Evolutionary conservation across 2,797 vertebrate species (phyloP).

Genomic region (Rhincodon typus): DNA sequence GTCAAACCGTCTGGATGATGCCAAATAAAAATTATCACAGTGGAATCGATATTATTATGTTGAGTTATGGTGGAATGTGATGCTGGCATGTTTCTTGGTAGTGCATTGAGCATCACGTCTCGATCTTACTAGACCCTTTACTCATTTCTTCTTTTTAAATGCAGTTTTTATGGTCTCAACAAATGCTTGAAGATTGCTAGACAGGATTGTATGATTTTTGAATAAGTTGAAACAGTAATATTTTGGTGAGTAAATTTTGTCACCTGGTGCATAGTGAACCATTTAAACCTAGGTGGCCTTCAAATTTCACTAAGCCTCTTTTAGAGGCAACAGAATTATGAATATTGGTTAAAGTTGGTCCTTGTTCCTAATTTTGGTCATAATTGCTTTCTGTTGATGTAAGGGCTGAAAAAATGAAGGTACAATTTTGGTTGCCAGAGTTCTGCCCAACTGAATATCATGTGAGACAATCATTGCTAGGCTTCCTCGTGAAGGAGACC

Average conservation of each 20-base stretch:
- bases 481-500: background rate
- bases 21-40: background rate
- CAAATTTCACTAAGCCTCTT: background rate
- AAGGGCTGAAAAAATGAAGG: background rate
- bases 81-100: background rate
- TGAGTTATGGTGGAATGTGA: background rate
- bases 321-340: background rate
- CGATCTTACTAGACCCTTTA: background rate
- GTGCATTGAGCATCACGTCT: background rate
- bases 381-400: background rate
- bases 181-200: background rate
- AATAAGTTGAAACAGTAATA: background rate
- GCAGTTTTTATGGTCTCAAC: background rate
- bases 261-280: background rate
- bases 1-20: background rate
- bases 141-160: background rate
- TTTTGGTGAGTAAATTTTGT: background rate
- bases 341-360: background rate
- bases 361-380: background rate
- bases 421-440: background rate
- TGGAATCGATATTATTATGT: background rate
- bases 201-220: slow-evolving; percentile 5
- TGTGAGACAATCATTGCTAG: background rate
- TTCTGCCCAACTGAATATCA: background rate
- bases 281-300: background rate